A percentile compares a stretch with the other conserved stretches of the same genome.
phyloP scores from a whole-genome alignment of 1,140 invertebrate species.

The Oedothorax gibbosus region DNA sequence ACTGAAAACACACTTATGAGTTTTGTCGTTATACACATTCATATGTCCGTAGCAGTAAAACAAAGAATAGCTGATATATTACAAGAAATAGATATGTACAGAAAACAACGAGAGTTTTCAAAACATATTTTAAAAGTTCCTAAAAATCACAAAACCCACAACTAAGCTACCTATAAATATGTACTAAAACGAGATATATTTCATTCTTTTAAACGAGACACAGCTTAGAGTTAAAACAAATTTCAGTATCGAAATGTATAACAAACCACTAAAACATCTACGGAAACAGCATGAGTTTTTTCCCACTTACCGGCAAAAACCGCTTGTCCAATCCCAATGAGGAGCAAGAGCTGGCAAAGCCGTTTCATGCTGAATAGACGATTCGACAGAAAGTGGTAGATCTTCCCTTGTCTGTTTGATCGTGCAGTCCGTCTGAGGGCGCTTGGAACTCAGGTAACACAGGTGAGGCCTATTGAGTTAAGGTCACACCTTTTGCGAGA shows the following conservation, averaged over 20 bases:
- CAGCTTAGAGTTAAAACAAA: neutral
- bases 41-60: too few relatives aligned
- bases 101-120: too few relatives aligned
- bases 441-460: too few relatives aligned
- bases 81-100: too few relatives aligned
- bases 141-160: neutral
- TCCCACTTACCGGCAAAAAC: conserved; percentile 6
- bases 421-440: too few relatives aligned
- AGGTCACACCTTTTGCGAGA: too few relatives aligned
- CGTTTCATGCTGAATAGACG: neutral
- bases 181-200: neutral
- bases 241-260: neutral
- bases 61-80: too few relatives aligned
- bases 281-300: neutral
- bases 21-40: too few relatives aligned
- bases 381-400: too few relatives aligned
- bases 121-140: neutral
- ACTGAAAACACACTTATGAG: too few relatives aligned
- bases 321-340: conserved; percentile 7
- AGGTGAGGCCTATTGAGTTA: too few relatives aligned
- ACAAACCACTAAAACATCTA: neutral
- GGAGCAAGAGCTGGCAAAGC: neutral
- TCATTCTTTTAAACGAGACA: neutral
- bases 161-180: neutral
- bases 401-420: too few relatives aligned